Evolutionary conservation across 2,888 invertebrate genomes (phyloP), one percentile per base, ranked within the genome.

Genomic region (Netelia fuscicornis): DNA sequence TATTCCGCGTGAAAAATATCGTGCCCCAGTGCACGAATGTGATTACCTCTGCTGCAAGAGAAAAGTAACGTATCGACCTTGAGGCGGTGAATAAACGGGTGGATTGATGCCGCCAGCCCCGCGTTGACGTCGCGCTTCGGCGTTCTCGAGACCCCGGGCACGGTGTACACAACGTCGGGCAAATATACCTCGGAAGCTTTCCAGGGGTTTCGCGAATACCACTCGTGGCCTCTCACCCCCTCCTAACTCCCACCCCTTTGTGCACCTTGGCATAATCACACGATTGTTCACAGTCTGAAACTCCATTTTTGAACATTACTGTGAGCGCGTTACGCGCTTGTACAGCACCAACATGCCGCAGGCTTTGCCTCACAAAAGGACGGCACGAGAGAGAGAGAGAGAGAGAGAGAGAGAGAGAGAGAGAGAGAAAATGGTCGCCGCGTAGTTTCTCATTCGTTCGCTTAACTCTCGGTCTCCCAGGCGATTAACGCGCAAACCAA

Each of bases 31-130:
- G 37, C 37, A 37, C 70, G 64, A 81, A 79, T 72, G 75, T 75
- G 80, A 88, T 89, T 87, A 86, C 70, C 75, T 82, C 37, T 37
- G 37, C 37, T 84, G 77, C 80, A 20, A 62, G 78, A 76, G 85
- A 83, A 85, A 86, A 86, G 81, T 89, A 87, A 89, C 89, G 87
- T 89, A 89, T 90, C 82, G 86, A 54, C 68, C 71, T 56, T 54
- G 80, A 84, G 81, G 83, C 82, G 83, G 86, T 71, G 82, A 82
- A 86, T 77, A 84, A 85, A 72, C 76, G 75, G 76, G 71, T 67
- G 74, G 44, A 76, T 80, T 65, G 65, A 72, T 72, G 72, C 71
- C 44, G 65, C 68, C 37, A 37, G 37, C 37, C 37, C 37, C 37
- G 6, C 37, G 37, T 37, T 37, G 37, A 37, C 37, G 37, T 37